Conservation (phyloP, 1,140 invertebrate species). For the Ooceraea biroi region DNA sequence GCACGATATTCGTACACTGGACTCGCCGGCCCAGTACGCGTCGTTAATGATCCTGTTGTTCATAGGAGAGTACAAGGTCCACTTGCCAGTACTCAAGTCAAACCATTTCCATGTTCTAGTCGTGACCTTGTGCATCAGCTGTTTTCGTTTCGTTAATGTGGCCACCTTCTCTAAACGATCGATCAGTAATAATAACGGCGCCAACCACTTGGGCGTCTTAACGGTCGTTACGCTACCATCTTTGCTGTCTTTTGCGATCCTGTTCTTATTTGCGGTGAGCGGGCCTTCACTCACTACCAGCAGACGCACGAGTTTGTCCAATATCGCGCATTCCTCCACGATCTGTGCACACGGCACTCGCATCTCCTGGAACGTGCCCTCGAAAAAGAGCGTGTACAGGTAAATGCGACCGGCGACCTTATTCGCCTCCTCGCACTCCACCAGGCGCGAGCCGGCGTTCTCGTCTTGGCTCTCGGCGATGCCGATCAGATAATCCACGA, state of each 20-base stretch:
- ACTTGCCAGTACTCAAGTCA: constrained; percentile 93
- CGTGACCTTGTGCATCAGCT: constrained; percentile 89
- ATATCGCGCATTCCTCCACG: constrained; percentile 86
- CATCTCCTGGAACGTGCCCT: constrained; percentile 90
- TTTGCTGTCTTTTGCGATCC: constrained; percentile 77
- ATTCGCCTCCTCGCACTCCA: constrained; percentile 87
- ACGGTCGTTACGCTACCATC: constrained; percentile 73
- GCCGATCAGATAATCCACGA: constrained; percentile 83
- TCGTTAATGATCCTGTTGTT: constrained; percentile 95
- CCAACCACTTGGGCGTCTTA: constrained; percentile 92
- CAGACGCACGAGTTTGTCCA: constrained; percentile 88
- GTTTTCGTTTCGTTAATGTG: constrained; percentile 90
- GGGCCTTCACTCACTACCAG: constrained; percentile 84
- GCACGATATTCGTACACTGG: constrained; percentile 90
- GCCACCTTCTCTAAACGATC: constrained; percentile 94
- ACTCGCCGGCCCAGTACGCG: constrained; percentile 93
- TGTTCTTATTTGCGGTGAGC: constrained; percentile 81
- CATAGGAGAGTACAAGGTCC: constrained; percentile 91
- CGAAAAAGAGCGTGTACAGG: constrained; percentile 92
- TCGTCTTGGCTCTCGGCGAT: constrained; percentile 81
- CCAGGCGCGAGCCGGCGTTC: constrained; percentile 83
- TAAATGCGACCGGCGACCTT: constrained; percentile 91
- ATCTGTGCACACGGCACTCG: constrained; percentile 89
- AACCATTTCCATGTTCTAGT: constrained; percentile 94
- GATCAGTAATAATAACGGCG: constrained; percentile 91